Evolutionary conservation across 2,888 invertebrate genomes (phyloP), one percentile per base, ranked within the genome.

Genomic region (Phragmatobia fuliginosa): DNA sequence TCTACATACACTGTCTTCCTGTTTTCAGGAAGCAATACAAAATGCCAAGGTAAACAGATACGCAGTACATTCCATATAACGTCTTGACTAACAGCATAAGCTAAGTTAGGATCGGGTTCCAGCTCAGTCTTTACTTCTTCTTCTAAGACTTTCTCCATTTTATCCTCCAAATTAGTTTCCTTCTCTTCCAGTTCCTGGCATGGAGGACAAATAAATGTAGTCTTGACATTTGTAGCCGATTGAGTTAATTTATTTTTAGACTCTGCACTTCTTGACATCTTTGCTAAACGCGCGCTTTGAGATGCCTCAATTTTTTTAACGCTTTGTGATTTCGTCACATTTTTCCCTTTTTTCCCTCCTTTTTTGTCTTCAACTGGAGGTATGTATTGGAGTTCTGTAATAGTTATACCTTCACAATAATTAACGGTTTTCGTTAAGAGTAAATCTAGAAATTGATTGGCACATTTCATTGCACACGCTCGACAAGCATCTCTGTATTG

Each of bases 11-110:
- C 87, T 38, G 91, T 92, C 5, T 70, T 76, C 56, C 80, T 89
- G 61, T 85, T 82, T 73, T 93, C 91, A 0, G 92, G 90, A n/a
- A 88, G 33, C 36, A 92, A 75, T 28, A 83, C 78, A 67, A 94
- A 95, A 73, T 94, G 91, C 92, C 94, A 94, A 0, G 95, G 95
- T 65, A 95, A 83, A 72, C 92, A 94, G 61, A 92, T 89, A 38
- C 83, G 84, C 14, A 95, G 81, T 21, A 95, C 87, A 67, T 92
- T 95, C 93, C 92, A 93, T 75, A 95, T 91, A 25, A 88, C 90
- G 2, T 85, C 71, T 79, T 93, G 93, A 70, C 88, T 89, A 16
- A 95, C 90, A 21, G 90, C 82, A 70, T 95, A 95, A 2, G 80
- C 87, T 67, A 94, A 64, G 38, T 90, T 84, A 10, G 88, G 88